phyloP scores from a whole-genome alignment of 64 coral and sea anemone species.

The Cladopsammia gracilis region DNA sequence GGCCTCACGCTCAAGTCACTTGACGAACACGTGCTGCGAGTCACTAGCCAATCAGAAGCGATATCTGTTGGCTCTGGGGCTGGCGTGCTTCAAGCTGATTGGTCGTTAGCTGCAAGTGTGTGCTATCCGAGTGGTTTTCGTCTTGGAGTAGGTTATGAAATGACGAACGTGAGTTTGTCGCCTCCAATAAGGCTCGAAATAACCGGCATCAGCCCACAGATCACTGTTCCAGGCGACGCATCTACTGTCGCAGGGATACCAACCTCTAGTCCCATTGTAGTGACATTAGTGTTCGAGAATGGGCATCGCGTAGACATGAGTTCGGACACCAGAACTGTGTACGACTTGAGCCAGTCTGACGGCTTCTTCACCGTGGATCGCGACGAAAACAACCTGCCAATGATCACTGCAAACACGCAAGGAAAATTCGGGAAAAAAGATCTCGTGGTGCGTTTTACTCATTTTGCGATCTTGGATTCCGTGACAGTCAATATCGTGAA shows the following conservation, averaged over 20 bases:
- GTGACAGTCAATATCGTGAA: conserved; percentile 56
- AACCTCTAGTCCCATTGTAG: conserved; percentile 43
- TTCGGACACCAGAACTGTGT: conserved; percentile 53
- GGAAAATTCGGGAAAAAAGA: conserved; percentile 32
- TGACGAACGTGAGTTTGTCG: conserved; percentile 49
- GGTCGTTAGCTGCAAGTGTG: conserved; percentile 34
- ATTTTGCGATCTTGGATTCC: conserved; percentile 34
- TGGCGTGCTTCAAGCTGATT: conserved; percentile 58
- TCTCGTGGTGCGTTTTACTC: conserved; percentile 55
- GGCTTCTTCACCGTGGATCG: conserved; percentile 48
- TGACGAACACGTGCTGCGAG: conserved; percentile 44
- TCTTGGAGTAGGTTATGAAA: conserved; percentile 57
- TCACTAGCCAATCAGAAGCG: conserved; percentile 48
- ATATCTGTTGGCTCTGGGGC: conserved; percentile 65
- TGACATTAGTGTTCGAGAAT: conserved; percentile 49
- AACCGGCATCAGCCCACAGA: conserved; percentile 53
- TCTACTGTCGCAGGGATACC: conserved; percentile 67
- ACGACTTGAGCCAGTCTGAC: conserved; percentile 37
- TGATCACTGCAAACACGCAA: conserved; percentile 41
- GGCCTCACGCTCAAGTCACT: conserved; percentile 58
- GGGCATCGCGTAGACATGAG: conserved; percentile 72
- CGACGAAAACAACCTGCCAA: conserved; percentile 39
- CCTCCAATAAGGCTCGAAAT: conserved; percentile 57
- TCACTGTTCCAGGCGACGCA: conserved; percentile 42
- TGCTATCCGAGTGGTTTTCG: conserved; percentile 52